Evolutionary conservation across 2,113 vertebrate species (phyloP), one percentile per base, ranked within the genome.

Genomic region (Piliocolobus tephrosceles): DNA sequence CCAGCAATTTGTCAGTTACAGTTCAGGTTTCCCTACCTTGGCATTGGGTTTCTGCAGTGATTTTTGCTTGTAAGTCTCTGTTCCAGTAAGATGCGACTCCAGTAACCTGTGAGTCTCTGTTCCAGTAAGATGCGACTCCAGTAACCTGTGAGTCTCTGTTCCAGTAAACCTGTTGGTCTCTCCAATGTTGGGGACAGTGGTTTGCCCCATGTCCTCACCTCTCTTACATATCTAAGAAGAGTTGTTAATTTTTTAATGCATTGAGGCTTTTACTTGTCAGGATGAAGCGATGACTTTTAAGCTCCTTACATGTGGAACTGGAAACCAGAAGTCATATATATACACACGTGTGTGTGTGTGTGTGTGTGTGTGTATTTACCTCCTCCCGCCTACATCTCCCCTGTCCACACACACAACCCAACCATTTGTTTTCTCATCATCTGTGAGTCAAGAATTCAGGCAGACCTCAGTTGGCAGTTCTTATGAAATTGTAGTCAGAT

Each of bases 301-400:
- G 47, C 35, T 57, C 32, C 47, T 68, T 40, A 55, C 17, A 68
- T 43, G 25, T 1, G 40, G 45, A 70, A 55, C 25, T 23, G 27
- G 18, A 43, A 81, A 40, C 10, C 8, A 55, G 76, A 81, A 35
- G 50, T 45, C 32, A 64, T 83, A 23, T 55, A 30, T 57, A 76
- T 30, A 25, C 55, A 7, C 2, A 13, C 13, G 6, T 8, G 18
- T 55, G 18, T 55, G 52, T 20, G 52, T 55, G 5, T 55, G 52
- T 55, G 52, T 55, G 18, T 20, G 0, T 55, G 1, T 55, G 0
- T 55, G 0, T 14, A 10, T 64, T 30, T 64, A 64, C 27, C 30
- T 64, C 61, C 61, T 30, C 27, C 61, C 1, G 13, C 27, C 61
- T 64, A 30, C 61, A 64, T 64, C 27, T 32, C 61, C 61, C 61